Evolutionary conservation across 2,797 vertebrate species (phyloP), one percentile per base, ranked within the genome.

Genomic region (Epinephelus malabaricus): DNA sequence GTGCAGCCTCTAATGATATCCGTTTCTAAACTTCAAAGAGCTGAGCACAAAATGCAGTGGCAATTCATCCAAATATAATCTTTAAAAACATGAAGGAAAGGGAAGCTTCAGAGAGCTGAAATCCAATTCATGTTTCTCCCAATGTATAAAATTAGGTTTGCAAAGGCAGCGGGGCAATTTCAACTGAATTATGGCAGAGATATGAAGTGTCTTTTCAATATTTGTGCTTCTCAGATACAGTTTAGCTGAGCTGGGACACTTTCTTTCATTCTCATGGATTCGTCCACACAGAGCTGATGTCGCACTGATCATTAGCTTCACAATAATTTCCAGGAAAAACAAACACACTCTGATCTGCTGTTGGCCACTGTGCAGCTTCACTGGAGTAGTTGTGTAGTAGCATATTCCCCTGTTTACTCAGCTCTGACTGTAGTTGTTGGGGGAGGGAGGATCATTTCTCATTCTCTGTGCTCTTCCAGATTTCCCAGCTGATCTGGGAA

Each of bases 21-120:
- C 4, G 55, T 61, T 69, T 72, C 30, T 27, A 21, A 68, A 72
- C 30, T n/a, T 84, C 62, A 75, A 69, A 79, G 69, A 81, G 78
- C 50, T 13, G 14, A 63, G 38, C 69, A 68, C 15, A 75, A 69
- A 78, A 66, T 10, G 46, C 14, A n/a, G 50, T 1, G 19, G 49
- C 73, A 73, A 77, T 64, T 78, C 17, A 47, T 21, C 9, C 55
- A 27, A 50, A 79, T 72, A 50, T 18, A 49, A 62, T 78, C 45
- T 70, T 78, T 58, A 62, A 74, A 49, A 69, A 69, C 63, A 76
- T 11, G 10, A 63, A 34, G 51, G 27, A 27, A 51, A 59, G 34
- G 8, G 63, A 34, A 60, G 34, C 47, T 75, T 72, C 64, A 64
- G 15, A 17, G 59, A 70, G 73, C 15, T 56, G 40, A 65, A 76